Base-by-base conservation (phyloP, 2,113 vertebrate species). In the Brachionichthys hirsutus region DNA sequence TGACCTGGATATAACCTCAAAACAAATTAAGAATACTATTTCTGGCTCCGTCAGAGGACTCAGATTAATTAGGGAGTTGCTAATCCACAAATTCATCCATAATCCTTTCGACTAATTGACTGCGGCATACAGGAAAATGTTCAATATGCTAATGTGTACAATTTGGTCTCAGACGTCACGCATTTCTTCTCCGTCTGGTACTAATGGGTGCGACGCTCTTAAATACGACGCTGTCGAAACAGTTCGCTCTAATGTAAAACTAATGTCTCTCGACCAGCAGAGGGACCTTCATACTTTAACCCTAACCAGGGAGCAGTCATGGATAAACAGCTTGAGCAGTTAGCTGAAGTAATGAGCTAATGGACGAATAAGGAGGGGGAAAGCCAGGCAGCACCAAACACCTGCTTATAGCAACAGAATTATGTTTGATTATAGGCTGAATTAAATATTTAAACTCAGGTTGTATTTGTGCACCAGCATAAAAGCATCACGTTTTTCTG, bases 71-170 rank as follows among this genome's bases (percentile, higher is more conserved):
- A 75, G 42, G 47, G 61, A 77, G 58, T 53, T 34, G 24, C 6
- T 55, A 63, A 64, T 52, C 72, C 63, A 48, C 1, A 15, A 57
- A 46, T 52, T 54, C 64, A 67, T 48, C 41, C 62, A 43, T 61
- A 62, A 44, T 54, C 47, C 65, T 38, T 57, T 70, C 55, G 67
- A 49, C 59, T 63, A 70, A 77, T 60, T 48, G 49, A 47, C 60
- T 72, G 63, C 67, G 55, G 80, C 80, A 73, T 43, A 63, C 40
- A 58, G 51, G 60, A 54, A 58, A 68, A 69, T 7, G 18, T 76
- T 46, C 63, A 22, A 83, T 59, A 68, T 63, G 73, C 50, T 70
- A 63, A 82, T 77, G 47, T 11, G 14, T 34, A 49, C 61, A 42
- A 20, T 13, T 13, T 16, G 34, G 34, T 4, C 7, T 54, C 49